Conservation (phyloP, 2,888 invertebrate species). For the Panzeria rudis region DNA sequence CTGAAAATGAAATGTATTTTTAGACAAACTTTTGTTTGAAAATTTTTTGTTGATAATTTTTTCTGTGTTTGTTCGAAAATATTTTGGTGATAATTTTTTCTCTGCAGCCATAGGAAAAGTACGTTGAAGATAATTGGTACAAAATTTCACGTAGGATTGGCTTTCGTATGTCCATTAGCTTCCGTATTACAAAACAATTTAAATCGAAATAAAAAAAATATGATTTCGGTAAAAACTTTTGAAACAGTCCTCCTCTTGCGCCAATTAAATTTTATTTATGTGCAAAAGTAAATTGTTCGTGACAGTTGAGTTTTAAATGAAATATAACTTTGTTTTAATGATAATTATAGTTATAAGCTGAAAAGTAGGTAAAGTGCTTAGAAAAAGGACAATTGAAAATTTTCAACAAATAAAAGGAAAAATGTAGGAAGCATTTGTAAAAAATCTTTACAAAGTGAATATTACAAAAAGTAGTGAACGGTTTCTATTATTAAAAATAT, state of each 20-base stretch:
- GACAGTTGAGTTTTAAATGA: slow-evolving; percentile 4
- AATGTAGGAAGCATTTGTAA: slow-evolving; percentile 5
- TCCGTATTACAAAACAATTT: too few relatives aligned
- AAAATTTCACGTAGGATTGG: too few relatives aligned
- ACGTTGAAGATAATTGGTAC: too few relatives aligned
- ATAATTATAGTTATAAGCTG: slow-evolving; percentile 41
- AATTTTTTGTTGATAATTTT: too few relatives aligned
- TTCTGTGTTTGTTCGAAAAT: too few relatives aligned
- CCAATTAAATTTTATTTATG: slow-evolving; percentile 19
- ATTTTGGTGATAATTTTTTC: not conserved
- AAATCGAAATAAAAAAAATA: too few relatives aligned
- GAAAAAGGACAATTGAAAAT: not conserved
- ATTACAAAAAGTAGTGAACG: not conserved
- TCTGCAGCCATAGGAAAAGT: not conserved
- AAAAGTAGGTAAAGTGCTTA: not conserved
- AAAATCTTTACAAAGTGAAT: slow-evolving; percentile 2
- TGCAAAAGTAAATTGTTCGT: slow-evolving; percentile 34
- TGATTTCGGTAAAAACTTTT: slow-evolving; percentile 7
- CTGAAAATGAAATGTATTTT: too few relatives aligned
- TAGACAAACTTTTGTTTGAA: too few relatives aligned
- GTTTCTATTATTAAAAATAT: not conserved
- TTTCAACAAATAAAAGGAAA: not conserved
- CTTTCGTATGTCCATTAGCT: too few relatives aligned
- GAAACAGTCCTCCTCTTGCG: not conserved
- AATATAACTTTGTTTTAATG: slow-evolving; percentile 28